These are phyloP conservation scores for Zingel zingel DNA, from an alignment of 2,113 vertebrate genomes.

Conservation along the genomic window DNA sequence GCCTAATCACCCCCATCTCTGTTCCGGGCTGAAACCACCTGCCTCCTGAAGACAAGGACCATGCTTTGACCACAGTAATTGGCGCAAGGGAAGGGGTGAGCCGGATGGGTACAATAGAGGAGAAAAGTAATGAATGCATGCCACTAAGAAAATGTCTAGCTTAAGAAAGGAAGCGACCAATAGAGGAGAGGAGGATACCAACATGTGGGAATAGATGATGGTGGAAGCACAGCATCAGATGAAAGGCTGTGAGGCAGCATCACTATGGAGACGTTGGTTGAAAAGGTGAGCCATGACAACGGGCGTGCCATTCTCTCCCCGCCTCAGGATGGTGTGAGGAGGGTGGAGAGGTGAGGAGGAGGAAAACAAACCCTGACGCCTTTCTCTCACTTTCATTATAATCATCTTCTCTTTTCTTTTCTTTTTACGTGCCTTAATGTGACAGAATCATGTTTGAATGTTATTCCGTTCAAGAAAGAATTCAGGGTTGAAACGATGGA, in stretches of 20 bases:
- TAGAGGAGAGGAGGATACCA: slow-evolving; percentile 39
- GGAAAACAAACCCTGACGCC: slow-evolving; percentile 38
- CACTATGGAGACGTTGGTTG: slow-evolving; percentile 77
- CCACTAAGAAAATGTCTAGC: slow-evolving; percentile 27
- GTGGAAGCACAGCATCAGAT: slow-evolving; percentile 29
- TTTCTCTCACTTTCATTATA: not conserved
- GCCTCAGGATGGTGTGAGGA: slow-evolving; percentile 37
- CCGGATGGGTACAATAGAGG: slow-evolving; percentile 36
- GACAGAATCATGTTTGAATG: not conserved
- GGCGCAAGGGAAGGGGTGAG: slow-evolving; percentile 44
- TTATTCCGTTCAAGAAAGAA: not conserved
- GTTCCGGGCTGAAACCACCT: slow-evolving; percentile 45
- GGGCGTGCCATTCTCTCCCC: slow-evolving; percentile 45
- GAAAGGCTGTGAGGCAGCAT: slow-evolving; percentile 67
- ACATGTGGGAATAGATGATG: slow-evolving; percentile 56
- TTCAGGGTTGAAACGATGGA: not conserved
- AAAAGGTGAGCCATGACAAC: slow-evolving; percentile 77
- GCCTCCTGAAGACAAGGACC: slow-evolving; percentile 55
- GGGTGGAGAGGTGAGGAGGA: slow-evolving; percentile 40
- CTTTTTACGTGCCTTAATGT: not conserved
- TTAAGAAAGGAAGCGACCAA: slow-evolving; percentile 33
- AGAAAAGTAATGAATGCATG: slow-evolving; percentile 45
- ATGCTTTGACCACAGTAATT: slow-evolving; percentile 64
- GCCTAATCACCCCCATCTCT: slow-evolving; percentile 54
- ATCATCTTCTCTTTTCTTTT: not conserved